A percentile compares a stretch with the other conserved stretches of the same genome.
phyloP scores from a whole-genome alignment of 2,888 invertebrate species.

The Platerodrilus igneus region DNA sequence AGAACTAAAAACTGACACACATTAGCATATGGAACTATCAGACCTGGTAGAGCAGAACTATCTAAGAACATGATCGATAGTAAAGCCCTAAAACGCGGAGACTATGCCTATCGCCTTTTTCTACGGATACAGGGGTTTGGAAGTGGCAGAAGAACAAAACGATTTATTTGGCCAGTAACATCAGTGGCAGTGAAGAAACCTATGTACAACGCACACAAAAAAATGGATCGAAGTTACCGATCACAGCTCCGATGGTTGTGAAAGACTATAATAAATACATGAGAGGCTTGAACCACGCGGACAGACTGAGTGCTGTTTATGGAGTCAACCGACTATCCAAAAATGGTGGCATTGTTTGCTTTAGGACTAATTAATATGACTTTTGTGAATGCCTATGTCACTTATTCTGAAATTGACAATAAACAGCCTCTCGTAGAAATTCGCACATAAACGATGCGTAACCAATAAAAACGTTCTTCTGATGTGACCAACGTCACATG shows the following conservation, averaged over 20 bases:
- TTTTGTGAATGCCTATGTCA: constrained; percentile 5
- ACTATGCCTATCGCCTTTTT: constrained; percentile 2
- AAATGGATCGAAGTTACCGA: background rate
- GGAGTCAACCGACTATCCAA: constrained; percentile 4
- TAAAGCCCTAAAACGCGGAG: constrained; percentile 3
- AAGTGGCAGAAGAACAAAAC: constrained; percentile 18
- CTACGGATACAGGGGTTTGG: constrained; percentile 6
- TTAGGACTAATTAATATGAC: constrained; percentile 5
- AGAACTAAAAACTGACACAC: constrained; percentile 16
- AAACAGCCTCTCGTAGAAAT: constrained; percentile 1
- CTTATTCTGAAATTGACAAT: background rate
- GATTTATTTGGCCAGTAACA: constrained; percentile 14
- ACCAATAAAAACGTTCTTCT: too few species aligned
- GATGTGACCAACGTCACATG: too few species aligned
- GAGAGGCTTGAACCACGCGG: constrained; percentile 8
- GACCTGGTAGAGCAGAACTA: constrained; percentile 8
- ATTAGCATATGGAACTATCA: constrained; percentile 19
- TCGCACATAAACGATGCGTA: too few species aligned
- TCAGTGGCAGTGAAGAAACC: constrained; percentile 6
- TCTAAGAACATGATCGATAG: constrained; percentile 2
- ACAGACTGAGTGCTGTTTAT: constrained; percentile 4
- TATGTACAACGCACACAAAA: constrained; percentile 3
- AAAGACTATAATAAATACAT: constrained; percentile 6
- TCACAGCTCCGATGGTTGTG: background rate
- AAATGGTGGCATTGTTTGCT: constrained; percentile 11